Percentiles rank a stretch among this genome's conserved stretches.
phyloP scores from a whole-genome alignment of 2,113 vertebrate genomes.

The Scalopus aquaticus region DNA sequence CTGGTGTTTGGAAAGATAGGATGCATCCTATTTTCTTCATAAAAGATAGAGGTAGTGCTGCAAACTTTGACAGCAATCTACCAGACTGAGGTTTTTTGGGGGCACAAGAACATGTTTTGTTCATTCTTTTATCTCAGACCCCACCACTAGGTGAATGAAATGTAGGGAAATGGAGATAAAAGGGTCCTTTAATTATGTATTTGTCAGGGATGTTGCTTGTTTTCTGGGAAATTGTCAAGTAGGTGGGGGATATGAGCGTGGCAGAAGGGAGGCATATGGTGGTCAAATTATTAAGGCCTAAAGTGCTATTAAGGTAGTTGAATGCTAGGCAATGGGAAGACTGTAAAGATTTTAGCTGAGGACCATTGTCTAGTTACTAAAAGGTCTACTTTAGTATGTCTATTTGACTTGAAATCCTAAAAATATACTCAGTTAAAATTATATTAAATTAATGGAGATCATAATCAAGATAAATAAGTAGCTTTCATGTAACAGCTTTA shows the following conservation, averaged over 20 bases:
- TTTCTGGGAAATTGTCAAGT: background rate
- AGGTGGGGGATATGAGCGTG: background rate
- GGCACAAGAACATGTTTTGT: background rate
- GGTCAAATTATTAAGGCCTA: background rate
- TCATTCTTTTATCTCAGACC: background rate
- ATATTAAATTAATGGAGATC: background rate
- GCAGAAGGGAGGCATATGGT: background rate
- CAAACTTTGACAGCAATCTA: background rate
- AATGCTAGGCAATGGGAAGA: background rate
- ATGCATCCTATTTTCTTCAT: background rate
- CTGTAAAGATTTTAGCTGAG: background rate
- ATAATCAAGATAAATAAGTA: too few species aligned
- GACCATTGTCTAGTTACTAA: background rate
- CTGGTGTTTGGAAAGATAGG: background rate
- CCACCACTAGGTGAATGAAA: background rate
- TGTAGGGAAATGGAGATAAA: background rate
- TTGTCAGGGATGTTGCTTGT: background rate
- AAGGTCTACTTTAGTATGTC: background rate
- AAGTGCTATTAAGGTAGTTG: background rate
- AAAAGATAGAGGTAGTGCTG: background rate
- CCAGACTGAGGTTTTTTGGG: background rate
- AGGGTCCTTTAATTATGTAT: background rate
- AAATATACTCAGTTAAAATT: background rate
- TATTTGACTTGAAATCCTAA: background rate
- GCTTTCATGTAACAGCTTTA: background rate